phyloP scores from a whole-genome alignment of 2,888 invertebrate genomes.

The Apoderus coryli region DNA sequence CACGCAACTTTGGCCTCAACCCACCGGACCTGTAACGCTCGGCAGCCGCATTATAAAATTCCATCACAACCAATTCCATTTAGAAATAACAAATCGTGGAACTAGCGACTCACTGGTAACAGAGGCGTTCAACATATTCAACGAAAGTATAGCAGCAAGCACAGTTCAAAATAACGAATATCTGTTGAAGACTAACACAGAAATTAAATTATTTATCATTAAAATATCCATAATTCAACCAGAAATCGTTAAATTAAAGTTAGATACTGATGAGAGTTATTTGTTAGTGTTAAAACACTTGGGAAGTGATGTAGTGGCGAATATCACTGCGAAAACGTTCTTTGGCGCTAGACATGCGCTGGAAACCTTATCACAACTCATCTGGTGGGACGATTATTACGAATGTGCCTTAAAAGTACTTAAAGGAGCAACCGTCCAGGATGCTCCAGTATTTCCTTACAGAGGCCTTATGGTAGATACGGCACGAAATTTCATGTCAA shows the following conservation, averaged over 20 bases:
- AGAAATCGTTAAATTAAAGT: constrained; percentile 39
- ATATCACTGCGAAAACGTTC: constrained; percentile 50
- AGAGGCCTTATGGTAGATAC: constrained; percentile 85
- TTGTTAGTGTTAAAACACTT: constrained; percentile 42
- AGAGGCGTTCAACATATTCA: constrained; percentile 39
- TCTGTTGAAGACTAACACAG: constrained; percentile 21
- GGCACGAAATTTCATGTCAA: constrained; percentile 74
- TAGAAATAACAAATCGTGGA: constrained; percentile 33
- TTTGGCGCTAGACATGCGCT: constrained; percentile 67
- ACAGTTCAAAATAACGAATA: neutral
- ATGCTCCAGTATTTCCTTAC: constrained; percentile 65
- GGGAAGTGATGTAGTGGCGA: constrained; percentile 37
- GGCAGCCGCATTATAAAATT: constrained; percentile 49
- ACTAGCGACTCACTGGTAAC: constrained; percentile 33
- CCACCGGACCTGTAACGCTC: constrained; percentile 54
- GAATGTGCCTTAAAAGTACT: constrained; percentile 44
- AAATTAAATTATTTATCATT: constrained; percentile 31
- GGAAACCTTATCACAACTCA: constrained; percentile 64
- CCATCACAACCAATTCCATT: constrained; percentile 36
- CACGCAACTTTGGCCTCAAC: constrained; percentile 66
- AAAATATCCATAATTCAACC: constrained; percentile 37
- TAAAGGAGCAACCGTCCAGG: constrained; percentile 51
- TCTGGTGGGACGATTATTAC: constrained; percentile 64
- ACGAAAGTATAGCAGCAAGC: constrained; percentile 24
- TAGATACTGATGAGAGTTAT: constrained; percentile 64